phyloP scores from a whole-genome alignment of 2,888 invertebrate species.

The Osedax fenrisi region DNA sequence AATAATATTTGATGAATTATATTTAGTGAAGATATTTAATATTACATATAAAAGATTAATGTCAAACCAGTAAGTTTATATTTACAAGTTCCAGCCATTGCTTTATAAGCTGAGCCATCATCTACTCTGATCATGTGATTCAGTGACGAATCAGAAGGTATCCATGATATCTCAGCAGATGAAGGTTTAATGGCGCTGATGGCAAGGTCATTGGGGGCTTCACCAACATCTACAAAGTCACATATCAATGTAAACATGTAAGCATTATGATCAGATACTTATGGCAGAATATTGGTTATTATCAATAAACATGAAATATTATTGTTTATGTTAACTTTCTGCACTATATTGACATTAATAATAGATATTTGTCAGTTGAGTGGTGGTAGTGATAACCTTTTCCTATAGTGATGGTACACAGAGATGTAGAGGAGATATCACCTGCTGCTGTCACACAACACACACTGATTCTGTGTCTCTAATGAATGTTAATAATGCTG shows the following conservation, averaged over 20 bases:
- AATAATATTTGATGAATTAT: no score
- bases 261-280: not conserved
- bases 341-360: no score
- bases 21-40: no score
- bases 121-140: not conserved
- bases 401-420: slow-evolving; percentile 95
- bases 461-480: slow-evolving; percentile 82
- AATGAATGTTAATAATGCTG: no score
- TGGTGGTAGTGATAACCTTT: no score
- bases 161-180: slow-evolving; percentile 16
- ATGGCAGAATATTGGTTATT: no score
- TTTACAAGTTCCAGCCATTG: not conserved
- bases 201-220: not conserved
- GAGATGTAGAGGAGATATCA: slow-evolving; percentile 78
- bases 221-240: not conserved
- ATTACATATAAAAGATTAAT: no score
- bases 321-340: no score
- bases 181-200: not conserved
- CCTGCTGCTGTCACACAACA: slow-evolving; percentile 82
- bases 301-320: no score
- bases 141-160: slow-evolving; percentile 8
- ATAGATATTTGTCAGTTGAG: no score
- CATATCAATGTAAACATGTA: not conserved
- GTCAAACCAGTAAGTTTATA: not conserved
- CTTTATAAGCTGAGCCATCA: not conserved